Base-by-base conservation (phyloP, 2,888 invertebrate genomes). In the Dioctria linearis region DNA sequence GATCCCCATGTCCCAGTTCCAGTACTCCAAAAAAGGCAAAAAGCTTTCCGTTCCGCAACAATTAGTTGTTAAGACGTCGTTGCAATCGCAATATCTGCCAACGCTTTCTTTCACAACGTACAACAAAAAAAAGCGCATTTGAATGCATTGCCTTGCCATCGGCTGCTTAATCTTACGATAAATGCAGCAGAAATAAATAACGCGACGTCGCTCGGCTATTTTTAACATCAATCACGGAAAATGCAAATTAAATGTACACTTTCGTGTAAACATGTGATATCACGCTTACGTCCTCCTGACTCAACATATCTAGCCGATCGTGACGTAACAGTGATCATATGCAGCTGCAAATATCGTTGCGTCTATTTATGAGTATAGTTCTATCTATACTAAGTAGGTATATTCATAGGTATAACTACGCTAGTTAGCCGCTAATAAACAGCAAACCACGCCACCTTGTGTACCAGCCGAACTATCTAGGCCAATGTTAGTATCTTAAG, bases 401-500 rank as follows among this genome's bases (percentile, higher is more conserved):
- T 25, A 25, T 25, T 2, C 25, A 25, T 25, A 25, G 1, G 25
- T 25, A 25, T 25, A 25, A 25, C 25, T 25, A 25, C 25, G 25
- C 25, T 25, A 25, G 25, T 25, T 25, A 25, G 25, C 25, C 25
- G 25, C 25, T 25, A 25, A 25, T 25, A 25, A 25, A 25, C 25
- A 25, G 25, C 25, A 25, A 25, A 25, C 25, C 25, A 40, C 73
- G 42, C 40, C 73, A 73, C 57, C 73, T 73, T 73, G 73, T 57
- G 42, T 42, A 73, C 73, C 51, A 57, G 6, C 49, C 42, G 39
- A 49, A 11, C 9, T 63, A 76, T 39, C 76, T 76, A 42, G 76
- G 76, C 63, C 76, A 76, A 76, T 76, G 76, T 76, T 76, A 76
- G 63, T 63, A n/a, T 63, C 61, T 49, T 46, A 76, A 76, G 39